A percentile compares a stretch with the other conserved stretches of the same genome.
phyloP scores from a whole-genome alignment of 2,113 vertebrate species.

The Brachypteracias leptosomus region DNA sequence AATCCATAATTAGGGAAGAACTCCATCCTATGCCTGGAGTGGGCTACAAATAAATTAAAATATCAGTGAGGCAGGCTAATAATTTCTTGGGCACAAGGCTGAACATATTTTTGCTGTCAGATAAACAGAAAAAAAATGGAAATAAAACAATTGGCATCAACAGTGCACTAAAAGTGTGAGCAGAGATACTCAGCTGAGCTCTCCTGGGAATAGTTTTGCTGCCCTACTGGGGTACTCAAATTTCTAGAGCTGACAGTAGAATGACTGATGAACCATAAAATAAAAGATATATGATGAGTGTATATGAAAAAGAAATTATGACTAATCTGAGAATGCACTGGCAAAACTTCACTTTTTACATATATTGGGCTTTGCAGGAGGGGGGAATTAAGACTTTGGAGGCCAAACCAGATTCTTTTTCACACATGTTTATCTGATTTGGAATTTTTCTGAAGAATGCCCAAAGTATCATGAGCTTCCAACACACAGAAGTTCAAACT shows the following conservation, averaged over 20 bases:
- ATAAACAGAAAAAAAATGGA: background rate
- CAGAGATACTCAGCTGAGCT: background rate
- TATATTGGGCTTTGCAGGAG: background rate
- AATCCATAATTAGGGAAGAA: background rate
- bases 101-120: background rate
- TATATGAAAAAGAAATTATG: background rate
- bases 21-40: background rate
- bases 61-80: background rate
- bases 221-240: background rate
- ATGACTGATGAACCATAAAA: background rate
- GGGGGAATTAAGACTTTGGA: background rate
- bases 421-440: background rate
- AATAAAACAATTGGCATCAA: background rate
- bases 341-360: background rate
- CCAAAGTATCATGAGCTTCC: background rate
- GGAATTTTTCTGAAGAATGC: background rate
- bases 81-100: background rate
- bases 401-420: background rate
- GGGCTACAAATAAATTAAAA: background rate
- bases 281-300: background rate
- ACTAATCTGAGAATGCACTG: background rate
- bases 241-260: background rate
- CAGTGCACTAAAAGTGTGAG: background rate
- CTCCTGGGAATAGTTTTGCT: background rate
- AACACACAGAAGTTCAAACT: background rate